Evolutionary conservation across 2,888 invertebrate genomes (phyloP).

Genomic region (Microctonus aethiopoides): DNA sequence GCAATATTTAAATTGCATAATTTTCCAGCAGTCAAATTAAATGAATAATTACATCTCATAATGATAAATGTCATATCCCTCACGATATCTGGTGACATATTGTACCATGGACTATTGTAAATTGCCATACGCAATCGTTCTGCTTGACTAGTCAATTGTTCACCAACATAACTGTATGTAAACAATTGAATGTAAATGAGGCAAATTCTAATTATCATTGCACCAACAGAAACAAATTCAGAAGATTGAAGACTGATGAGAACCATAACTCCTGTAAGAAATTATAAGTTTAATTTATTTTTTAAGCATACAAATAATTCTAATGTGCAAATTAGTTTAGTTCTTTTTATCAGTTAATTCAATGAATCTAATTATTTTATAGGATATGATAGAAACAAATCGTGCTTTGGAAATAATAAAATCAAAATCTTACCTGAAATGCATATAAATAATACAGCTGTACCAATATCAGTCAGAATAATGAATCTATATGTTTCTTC

Average conservation of each 20-base stretch:
- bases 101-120: slow-evolving; percentile 32
- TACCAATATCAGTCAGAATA: background rate
- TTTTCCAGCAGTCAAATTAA: slow-evolving; percentile 27
- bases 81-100: slow-evolving; percentile 3
- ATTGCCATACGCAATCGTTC: slow-evolving; percentile 20
- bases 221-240: slow-evolving; percentile 9
- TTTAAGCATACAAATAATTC: too few species aligned
- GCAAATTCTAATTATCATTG: slow-evolving; percentile 17
- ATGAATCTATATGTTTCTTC: background rate
- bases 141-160: too few species aligned
- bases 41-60: slow-evolving; percentile 16
- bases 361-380: too few species aligned
- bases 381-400: too few species aligned
- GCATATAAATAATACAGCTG: background rate
- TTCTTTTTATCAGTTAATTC: too few species aligned
- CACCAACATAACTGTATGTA: slow-evolving; percentile 34
- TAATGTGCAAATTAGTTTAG: too few species aligned
- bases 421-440: background rate
- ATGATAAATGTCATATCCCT: slow-evolving; percentile 21
- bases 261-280: background rate
- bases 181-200: slow-evolving; percentile 28
- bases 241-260: slow-evolving; percentile 28
- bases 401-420: too few species aligned
- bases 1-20: slow-evolving; percentile 21
- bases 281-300: too few species aligned